Evolutionary conservation across 2,113 vertebrate species (phyloP), one percentile per base, ranked within the genome.

Genomic region (Hypomesus transpacificus): DNA sequence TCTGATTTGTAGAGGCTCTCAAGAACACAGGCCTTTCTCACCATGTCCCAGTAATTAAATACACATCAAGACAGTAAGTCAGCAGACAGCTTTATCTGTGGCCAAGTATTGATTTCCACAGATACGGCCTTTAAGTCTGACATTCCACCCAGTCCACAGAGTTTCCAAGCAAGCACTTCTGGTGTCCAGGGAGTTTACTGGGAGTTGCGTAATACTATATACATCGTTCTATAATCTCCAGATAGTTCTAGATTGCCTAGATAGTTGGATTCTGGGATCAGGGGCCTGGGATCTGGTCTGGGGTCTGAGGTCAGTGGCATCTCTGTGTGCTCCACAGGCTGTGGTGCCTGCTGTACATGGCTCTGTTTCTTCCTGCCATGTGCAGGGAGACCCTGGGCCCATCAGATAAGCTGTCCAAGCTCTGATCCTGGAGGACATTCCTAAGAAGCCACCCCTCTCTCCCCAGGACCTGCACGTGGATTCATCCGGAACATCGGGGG

Each of bases 331-430:
- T 2, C 39, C 39, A 1, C 39, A 46, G 7, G 9, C 39, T 11
- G 39, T 13, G 39, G 39, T 34, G 5, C 7, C 4, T 34, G 31
- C 31, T 34, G 31, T 46, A 46, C 39, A 46, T 46, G 39, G 9
- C 9, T 46, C 8, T 46, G 9, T 5, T 46, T 46, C 39, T 13
- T 46, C 39, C 39, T 46, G 39, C 39, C 39, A 46, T 34, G 31
- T 34, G 31, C 31, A 53, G 8, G 18, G 18, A 46, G 63, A 76
- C 66, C 51, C 70, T 39, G 2, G 50, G 79, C 77, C 83, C 75
- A 87, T 89, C 89, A 88, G 89, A 90, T 90, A 87, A 82, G 75
- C 70, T 66, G 80, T 80, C 59, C 66, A 57, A 74, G 64, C 65
- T 21, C 22, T 21, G n/a, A 34, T 18, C 21, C 17, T 24, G 64